Evolutionary conservation across 1,140 invertebrate genomes (phyloP).

Genomic region (Fopius arisanus): DNA sequence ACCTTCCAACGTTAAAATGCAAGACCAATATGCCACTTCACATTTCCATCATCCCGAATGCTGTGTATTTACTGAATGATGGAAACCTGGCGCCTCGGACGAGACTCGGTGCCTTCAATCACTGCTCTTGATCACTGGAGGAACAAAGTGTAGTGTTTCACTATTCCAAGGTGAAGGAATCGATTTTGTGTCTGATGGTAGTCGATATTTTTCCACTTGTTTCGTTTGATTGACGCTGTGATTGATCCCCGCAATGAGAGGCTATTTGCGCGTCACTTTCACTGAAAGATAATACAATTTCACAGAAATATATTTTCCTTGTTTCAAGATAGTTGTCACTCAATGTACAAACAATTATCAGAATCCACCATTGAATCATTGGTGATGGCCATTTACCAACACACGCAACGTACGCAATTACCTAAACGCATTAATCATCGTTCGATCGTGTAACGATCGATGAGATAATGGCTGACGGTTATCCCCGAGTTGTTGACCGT

Average conservation of each 20-base stretch:
- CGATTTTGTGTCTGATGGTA: not conserved
- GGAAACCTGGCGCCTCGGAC: not conserved
- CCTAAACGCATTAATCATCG: slow-evolving; percentile 49
- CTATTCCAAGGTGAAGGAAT: not conserved
- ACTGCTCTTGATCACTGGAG: not conserved
- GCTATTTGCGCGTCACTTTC: too few species aligned
- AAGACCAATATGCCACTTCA: not conserved
- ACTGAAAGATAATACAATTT: too few species aligned
- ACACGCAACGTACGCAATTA: slow-evolving; percentile 1
- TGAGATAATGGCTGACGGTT: not conserved
- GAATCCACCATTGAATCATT: too few species aligned
- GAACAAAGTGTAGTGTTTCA: not conserved
- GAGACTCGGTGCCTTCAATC: not conserved
- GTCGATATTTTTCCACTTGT: not conserved
- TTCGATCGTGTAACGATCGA: slow-evolving; percentile 45
- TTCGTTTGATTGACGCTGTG: not conserved
- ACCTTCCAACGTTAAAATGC: not conserved
- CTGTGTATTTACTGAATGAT: not conserved
- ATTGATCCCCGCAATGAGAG: too few species aligned
- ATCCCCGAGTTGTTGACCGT: not conserved
- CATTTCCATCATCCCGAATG: not conserved
- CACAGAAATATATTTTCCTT: too few species aligned
- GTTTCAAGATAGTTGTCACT: too few species aligned
- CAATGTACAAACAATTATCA: too few species aligned
- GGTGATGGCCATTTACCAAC: not conserved